Base-by-base conservation (phyloP, 1,140 invertebrate genomes). In the Mizuhopecten yessoensis region DNA sequence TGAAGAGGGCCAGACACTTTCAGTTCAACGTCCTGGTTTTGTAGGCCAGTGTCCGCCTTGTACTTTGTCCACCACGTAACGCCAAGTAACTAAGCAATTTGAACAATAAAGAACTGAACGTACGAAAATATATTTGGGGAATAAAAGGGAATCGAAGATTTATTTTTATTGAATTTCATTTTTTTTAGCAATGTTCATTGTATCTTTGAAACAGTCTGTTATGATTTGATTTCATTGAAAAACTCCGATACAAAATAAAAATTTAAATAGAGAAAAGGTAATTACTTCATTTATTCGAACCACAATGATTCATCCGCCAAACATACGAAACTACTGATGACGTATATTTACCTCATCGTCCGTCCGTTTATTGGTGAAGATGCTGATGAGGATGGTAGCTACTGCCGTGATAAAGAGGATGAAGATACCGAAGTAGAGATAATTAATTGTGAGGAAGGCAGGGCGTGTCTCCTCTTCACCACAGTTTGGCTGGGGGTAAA, bases 401-500 rank as follows among this genome's bases (percentile, higher is more conserved):
- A 95, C 39, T 39, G 94, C 86, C 29, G 94, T 94, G 2, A 96
- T 90, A 11, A 57, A 87, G 33, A 96, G 95, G 2, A 96, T 90
- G 42, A 96, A 93, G 34, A 95, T 91, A 20, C 94, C 95, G 90
- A 96, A 96, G 89, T 96, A 95, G 33, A 96, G 91, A 90, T 95
- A 96, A 75, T 96, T 94, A 45, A 96, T 88, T 87, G 95, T 91
- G 34, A 96, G 45, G 17, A 96, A 75, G 13, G 17, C 89, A 0
- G 95, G 95, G 86, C 95, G 33, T 17, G 57, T 90, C 89, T 96
- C 95, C 29, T 89, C 39, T 88, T 94, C 93, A 0, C 95, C 95
- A 86, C 96, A 96, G 34, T 87, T 33, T 36, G 96, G 95, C 1
- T 93, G 93, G 36, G 94, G 92, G 88, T 95, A 95, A 5, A 94